phyloP scores from a whole-genome alignment of 2,888 invertebrate genomes.

The Nomada flava region DNA sequence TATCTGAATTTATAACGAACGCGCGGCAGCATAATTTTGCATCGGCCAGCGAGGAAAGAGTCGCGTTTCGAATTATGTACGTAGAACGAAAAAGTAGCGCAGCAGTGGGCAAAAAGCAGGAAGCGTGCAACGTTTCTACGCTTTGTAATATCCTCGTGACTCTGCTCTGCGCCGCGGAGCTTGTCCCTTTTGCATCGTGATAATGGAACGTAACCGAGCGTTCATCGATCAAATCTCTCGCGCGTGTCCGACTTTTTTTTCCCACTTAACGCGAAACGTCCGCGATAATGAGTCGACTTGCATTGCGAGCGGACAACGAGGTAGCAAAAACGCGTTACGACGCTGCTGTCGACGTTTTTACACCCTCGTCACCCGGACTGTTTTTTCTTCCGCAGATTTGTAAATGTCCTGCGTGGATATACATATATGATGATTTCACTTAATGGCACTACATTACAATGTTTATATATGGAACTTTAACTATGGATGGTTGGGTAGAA shows the following conservation, averaged over 20 bases:
- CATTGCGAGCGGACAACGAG: conserved; percentile 25
- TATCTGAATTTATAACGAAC: neutral
- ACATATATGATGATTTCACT: too few species aligned
- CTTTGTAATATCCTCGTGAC: conserved; percentile 7
- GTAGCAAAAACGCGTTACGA: conserved; percentile 17
- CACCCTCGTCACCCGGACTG: neutral
- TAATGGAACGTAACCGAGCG: conserved; percentile 61
- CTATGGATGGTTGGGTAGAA: too few species aligned
- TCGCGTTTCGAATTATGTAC: neutral
- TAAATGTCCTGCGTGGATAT: too few species aligned
- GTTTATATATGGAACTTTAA: too few species aligned
- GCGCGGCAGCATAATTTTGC: conserved; percentile 1
- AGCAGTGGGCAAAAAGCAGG: neutral
- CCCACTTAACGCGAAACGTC: conserved; percentile 53
- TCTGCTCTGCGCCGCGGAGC: conserved; percentile 10
- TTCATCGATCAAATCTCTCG: conserved; percentile 63
- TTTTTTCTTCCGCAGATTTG: neutral
- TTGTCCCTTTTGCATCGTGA: conserved; percentile 36
- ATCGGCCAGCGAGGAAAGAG: neutral
- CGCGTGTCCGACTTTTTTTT: conserved; percentile 54
- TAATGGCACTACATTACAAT: neutral
- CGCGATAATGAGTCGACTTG: conserved; percentile 53
- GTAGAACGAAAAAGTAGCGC: neutral
- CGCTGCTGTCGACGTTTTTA: neutral
- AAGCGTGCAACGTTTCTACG: neutral